Conservation (phyloP, 2,888 invertebrate genomes). For the Dinocampus coccinellae region DNA sequence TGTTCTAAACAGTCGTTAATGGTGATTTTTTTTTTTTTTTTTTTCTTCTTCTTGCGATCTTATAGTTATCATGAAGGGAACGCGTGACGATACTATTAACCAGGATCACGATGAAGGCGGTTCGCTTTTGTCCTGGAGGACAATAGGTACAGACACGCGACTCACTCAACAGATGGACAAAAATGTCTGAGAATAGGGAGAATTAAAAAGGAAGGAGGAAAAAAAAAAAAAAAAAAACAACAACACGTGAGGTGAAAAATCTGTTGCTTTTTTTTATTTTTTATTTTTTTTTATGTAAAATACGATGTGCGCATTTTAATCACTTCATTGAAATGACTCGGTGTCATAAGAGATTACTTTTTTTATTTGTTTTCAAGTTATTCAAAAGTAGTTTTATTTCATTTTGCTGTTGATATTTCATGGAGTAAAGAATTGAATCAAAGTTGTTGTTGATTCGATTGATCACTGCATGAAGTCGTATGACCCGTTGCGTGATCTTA, state of each 20-base stretch:
- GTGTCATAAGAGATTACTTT: conserved; percentile 19
- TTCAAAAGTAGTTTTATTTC: not conserved
- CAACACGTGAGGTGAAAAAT: conserved; percentile 1
- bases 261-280: too few species aligned
- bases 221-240: not conserved
- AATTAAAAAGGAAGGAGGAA: not conserved
- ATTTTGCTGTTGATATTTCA: not conserved
- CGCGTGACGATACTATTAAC: conserved; percentile 31
- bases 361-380: not conserved
- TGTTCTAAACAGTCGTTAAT: conserved; percentile 1
- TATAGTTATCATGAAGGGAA: conserved; percentile 2
- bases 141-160: conserved; percentile 33
- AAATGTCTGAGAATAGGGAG: not conserved
- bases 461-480: conserved; percentile 11
- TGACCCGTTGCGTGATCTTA: conserved; percentile 8
- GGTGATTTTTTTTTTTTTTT: conserved; percentile 6
- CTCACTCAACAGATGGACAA: conserved; percentile 6
- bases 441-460: conserved; percentile 3
- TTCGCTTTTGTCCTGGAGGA: conserved; percentile 25
- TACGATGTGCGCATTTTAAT: conserved; percentile 10
- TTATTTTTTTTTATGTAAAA: not conserved
- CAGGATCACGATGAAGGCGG: conserved; percentile 29
- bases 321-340: not conserved
- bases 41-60: conserved; percentile 4
- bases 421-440: not conserved